A percentile compares a stretch with the other conserved stretches of the same genome.
Conservation (phyloP, 2,888 invertebrate species). For the Diaphora mendica region DNA sequence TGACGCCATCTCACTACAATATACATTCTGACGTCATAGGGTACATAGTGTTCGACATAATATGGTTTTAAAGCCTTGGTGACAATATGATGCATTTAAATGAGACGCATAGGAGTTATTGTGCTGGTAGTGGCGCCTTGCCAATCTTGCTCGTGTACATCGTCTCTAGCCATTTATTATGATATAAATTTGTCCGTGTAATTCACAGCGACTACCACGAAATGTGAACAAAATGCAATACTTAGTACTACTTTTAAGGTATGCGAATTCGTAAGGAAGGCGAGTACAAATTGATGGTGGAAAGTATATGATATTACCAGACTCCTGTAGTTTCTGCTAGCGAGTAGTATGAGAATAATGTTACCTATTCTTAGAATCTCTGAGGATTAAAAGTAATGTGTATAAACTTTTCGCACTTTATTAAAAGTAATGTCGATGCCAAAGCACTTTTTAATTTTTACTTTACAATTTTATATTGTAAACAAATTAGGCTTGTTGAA, state of each 20-base stretch:
- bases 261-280: not conserved
- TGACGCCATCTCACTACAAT: slow-evolving; percentile 21
- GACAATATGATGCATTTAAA: slow-evolving; percentile 7
- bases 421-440: too few species aligned
- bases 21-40: not conserved
- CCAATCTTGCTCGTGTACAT: slow-evolving; percentile 18
- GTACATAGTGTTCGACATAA: not conserved
- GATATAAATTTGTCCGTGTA: slow-evolving; percentile 23
- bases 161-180: slow-evolving; percentile 17
- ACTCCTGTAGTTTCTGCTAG: not conserved
- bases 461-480: too few species aligned
- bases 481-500: too few species aligned
- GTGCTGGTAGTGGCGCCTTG: slow-evolving; percentile 6
- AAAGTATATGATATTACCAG: not conserved
- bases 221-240: not conserved
- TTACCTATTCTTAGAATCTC: too few species aligned
- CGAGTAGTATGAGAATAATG: not conserved
- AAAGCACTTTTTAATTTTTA: too few species aligned
- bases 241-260: not conserved
- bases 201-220: not conserved
- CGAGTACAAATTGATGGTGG: not conserved
- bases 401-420: too few species aligned
- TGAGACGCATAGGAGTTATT: not conserved
- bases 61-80: slow-evolving; percentile 14
- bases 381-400: too few species aligned